Evolutionary conservation across 2,113 vertebrate species (phyloP).

Genomic region (Pomatorhinus ruficollis): DNA sequence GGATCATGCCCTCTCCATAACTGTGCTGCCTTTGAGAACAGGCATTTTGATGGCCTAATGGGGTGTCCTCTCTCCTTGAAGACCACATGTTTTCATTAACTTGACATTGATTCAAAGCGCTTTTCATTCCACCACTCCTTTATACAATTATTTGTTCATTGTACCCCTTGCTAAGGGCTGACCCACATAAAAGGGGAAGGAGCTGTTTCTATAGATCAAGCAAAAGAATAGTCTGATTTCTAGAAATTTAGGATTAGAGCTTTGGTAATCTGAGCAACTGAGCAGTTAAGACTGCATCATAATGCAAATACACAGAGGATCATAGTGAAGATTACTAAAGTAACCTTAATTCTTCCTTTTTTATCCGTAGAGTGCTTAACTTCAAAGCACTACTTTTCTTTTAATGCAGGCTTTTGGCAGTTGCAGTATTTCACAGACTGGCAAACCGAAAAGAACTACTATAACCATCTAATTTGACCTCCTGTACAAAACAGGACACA

Average conservation of each 20-base stretch:
- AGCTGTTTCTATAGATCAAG: not conserved
- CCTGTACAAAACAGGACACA: not conserved
- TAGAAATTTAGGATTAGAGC: not conserved
- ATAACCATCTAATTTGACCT: not conserved
- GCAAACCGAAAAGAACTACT: not conserved
- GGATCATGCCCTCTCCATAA: not conserved
- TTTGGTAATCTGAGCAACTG: not conserved
- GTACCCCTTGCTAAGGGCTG: not conserved
- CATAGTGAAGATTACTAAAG: not conserved
- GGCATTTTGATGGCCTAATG: not conserved
- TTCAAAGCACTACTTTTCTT: conserved; percentile 23
- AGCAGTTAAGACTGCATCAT: not conserved
- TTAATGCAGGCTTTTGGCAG: not conserved
- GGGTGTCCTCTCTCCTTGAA: not conserved
- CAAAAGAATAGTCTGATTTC: not conserved
- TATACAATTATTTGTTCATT: not conserved
- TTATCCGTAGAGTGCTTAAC: not conserved
- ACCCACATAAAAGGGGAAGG: not conserved
- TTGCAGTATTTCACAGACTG: not conserved
- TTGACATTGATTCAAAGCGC: not conserved
- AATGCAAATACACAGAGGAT: conserved; percentile 1
- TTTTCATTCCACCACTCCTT: not conserved
- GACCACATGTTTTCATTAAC: not conserved
- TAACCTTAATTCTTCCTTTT: conserved; percentile 10
- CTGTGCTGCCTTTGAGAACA: not conserved